Base-by-base conservation (phyloP, 92 coral and sea anemone species). In the Parazoanthus atlanticus region DNA sequence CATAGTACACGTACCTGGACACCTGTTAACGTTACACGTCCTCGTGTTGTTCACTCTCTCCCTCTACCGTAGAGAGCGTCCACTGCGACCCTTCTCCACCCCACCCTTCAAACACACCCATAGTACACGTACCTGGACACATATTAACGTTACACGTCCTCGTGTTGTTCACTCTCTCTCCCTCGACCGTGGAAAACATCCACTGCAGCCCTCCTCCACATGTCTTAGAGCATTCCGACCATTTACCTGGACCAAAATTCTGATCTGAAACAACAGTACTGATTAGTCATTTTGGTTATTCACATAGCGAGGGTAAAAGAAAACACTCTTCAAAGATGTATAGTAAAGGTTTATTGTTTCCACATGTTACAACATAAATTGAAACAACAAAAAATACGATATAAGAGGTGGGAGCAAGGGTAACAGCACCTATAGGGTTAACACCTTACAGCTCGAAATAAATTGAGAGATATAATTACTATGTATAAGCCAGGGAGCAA, bases 191-290 rank as follows among this genome's bases (percentile, higher is more conserved):
- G 31, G 91, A 88, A 56, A 89, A 79, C 74, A 89, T 94, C 93
- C 92, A 93, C 88, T 93, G 94, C 11, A 91, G 71, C 21, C 99
- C 99, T 4, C 95, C 98, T 1, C 96, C 98, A 87, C 99, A 96
- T 32, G 96, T 95, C 82, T 91, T 94, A 40, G 99, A 90, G 86
- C 99, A 96, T 64, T 86, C 90, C 23, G 98, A 91, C 99, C 99
- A 96, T n/a, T 95, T 98, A 25, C 85, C 95, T 23, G 90, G 87
- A 6, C 80, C 89, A 38, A 19, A 72, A 34, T 82, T 70, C 3
- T 25, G 41, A 4, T n/a, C 87, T 84, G 26, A 70, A 84, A 26
- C 61, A 30, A 19, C 38, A 34, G 65, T 3, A 13, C 25, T n/a
- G 34, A 36, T 7, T 1, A 25, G 9, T 82, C 15, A 13, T 26